Conservation (phyloP, 2,888 invertebrate species). For the Melanchra persicariae region DNA sequence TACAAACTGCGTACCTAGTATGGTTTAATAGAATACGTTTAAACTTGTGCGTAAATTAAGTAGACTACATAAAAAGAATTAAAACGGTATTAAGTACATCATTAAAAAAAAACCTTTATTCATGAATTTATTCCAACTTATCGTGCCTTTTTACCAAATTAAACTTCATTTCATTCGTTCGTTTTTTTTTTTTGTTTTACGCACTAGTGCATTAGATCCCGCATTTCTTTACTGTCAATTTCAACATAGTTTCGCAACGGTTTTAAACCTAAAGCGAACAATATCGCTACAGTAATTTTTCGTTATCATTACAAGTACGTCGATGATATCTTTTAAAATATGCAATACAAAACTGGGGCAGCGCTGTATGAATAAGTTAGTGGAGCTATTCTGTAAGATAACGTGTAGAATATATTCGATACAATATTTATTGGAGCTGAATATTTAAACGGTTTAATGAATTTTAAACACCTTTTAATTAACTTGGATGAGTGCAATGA, state of each 20-base stretch:
- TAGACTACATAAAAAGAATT: too few species aligned
- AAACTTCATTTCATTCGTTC: too few species aligned
- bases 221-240: neutral
- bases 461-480: constrained; percentile 52
- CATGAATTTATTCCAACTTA: too few species aligned
- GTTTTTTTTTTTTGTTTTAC: neutral
- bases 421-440: constrained; percentile 64
- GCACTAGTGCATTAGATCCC: neutral
- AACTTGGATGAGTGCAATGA: constrained; percentile 4
- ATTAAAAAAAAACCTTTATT: too few species aligned
- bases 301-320: constrained; percentile 57
- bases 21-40: neutral
- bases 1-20: too few species aligned
- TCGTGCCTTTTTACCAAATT: too few species aligned
- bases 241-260: neutral
- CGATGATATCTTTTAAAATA: constrained; percentile 65
- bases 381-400: constrained; percentile 63
- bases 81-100: too few species aligned
- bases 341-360: constrained; percentile 75
- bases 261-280: constrained; percentile 29
- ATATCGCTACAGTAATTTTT: constrained; percentile 49
- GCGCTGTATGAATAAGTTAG: constrained; percentile 79
- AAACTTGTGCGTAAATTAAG: neutral
- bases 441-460: constrained; percentile 58
- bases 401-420: constrained; percentile 62